Evolutionary conservation across 2,888 invertebrate species (phyloP), one percentile per base, ranked within the genome.

Genomic region (Harpalus rubripes): DNA sequence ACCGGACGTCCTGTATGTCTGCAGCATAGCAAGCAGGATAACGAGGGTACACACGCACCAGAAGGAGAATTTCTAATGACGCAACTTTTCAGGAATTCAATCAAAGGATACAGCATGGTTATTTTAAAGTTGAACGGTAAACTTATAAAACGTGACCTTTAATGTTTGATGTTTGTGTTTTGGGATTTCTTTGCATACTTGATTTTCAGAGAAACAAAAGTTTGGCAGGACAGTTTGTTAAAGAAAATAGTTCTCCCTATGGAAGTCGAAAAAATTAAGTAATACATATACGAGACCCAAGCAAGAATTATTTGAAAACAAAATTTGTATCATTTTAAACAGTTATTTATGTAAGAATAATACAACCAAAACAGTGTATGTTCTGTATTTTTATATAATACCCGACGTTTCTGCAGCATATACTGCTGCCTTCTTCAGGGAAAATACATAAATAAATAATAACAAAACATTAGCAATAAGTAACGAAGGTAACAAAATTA

Each of bases 91-190:
- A 52, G 44, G 78, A 58, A 52, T 52, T 52, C 44, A 52, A 52
- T 52, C 44, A 52, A 52, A 52, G 44, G 44, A 52, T 52, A 10
- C 44, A 52, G 44, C 12, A 12, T 56, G 52, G 26, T 56, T 81
- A 56, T 56, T 81, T 81, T 65, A 63, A 81, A 81, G 52, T 81
- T 81, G 81, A 68, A 65, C 52, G 52, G 81, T 56, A 65, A 63
- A 81, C 81, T 81, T 68, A 26, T 65, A 81, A 81, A 68, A 81
- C 81, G 81, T 81, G 81, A 81, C 81, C 63, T 52, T 81, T 65
- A 81, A 65, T 65, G 63, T 39, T 52, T 81, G 65, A 26, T 78
- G 58, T 56, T 78, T 78, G 56, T 78, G 78, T 78, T 74, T 74
- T 44, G 8, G 10, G 12, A 8, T 52, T 52, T 52, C 44, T 52